phyloP scores from a whole-genome alignment of 2,888 invertebrate genomes.

The Agriopis marginaria region DNA sequence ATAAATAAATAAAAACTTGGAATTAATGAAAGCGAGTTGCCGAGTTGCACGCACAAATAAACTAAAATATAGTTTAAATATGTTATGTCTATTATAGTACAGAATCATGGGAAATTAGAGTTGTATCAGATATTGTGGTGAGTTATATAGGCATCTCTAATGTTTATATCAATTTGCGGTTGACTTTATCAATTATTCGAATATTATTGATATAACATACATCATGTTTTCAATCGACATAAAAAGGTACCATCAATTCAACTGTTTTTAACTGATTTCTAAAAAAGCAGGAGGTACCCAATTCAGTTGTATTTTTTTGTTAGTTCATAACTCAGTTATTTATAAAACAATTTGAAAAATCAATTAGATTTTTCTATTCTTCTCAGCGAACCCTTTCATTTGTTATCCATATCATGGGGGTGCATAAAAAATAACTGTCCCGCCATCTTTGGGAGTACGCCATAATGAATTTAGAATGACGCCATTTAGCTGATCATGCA shows the following conservation, averaged over 20 bases:
- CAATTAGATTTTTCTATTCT: too few relatives aligned
- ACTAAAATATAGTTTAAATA: not conserved
- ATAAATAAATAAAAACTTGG: too few relatives aligned
- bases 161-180: slow-evolving; percentile 40
- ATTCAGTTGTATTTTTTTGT: too few relatives aligned
- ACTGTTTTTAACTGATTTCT: too few relatives aligned
- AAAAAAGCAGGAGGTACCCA: too few relatives aligned
- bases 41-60: not conserved
- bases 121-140: slow-evolving; percentile 18
- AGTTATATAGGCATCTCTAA: slow-evolving; percentile 23
- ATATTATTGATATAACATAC: not conserved
- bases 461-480: too few relatives aligned
- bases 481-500: too few relatives aligned
- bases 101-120: slow-evolving; percentile 6
- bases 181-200: not conserved
- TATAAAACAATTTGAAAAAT: not conserved
- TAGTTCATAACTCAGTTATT: too few relatives aligned
- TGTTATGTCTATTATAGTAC: not conserved
- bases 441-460: too few relatives aligned
- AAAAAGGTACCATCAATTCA: not conserved
- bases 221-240: not conserved
- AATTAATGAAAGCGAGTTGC: not conserved
- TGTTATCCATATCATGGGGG: too few relatives aligned
- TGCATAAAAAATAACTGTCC: too few relatives aligned
- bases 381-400: too few relatives aligned